A percentile compares a stretch with the other conserved stretches of the same genome.
Conservation (phyloP, 1,140 invertebrate species). For the Paracyclopina nana region DNA sequence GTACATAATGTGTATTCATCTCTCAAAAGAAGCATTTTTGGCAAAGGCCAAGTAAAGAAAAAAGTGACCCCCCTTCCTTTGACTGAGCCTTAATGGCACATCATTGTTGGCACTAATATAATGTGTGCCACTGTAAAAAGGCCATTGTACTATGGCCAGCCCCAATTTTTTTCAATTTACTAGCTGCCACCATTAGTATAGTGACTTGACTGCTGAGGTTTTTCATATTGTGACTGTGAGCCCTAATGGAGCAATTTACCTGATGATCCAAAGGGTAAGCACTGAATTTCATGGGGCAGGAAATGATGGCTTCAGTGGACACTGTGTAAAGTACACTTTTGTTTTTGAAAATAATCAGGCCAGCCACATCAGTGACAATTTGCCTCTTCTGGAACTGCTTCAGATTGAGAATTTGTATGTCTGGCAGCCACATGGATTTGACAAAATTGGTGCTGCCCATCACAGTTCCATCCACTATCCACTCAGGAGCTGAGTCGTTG, state of each 20-base stretch:
- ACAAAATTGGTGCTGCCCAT: constrained; percentile 16
- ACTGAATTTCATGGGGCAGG: constrained; percentile 17
- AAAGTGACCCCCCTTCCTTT: too few relatives aligned
- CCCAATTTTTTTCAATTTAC: too few relatives aligned
- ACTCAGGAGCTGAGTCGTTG: constrained; percentile 7
- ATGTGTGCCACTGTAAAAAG: too few relatives aligned
- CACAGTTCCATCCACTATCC: constrained; percentile 9
- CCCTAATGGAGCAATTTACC: constrained; percentile 13
- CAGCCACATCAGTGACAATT: constrained; percentile 16
- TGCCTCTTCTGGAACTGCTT: constrained; percentile 16
- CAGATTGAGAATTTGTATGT: constrained; percentile 13
- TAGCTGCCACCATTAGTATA: too few relatives aligned
- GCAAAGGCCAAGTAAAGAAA: too few relatives aligned
- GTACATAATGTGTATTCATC: too few relatives aligned
- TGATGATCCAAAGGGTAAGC: constrained; percentile 17
- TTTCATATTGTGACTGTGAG: too few relatives aligned
- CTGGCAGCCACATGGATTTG: constrained; percentile 14
- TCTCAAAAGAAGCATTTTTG: too few relatives aligned
- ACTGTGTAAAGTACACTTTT: constrained; percentile 16
- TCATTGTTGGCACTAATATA: too few relatives aligned
- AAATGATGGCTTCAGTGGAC: constrained; percentile 14
- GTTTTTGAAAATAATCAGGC: constrained; percentile 15
- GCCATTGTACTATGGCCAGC: too few relatives aligned
- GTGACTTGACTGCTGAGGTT: too few relatives aligned
- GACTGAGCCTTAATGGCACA: too few relatives aligned